Evolutionary conservation across 2,113 vertebrate genomes (phyloP).

Genomic region (Naja naja): DNA sequence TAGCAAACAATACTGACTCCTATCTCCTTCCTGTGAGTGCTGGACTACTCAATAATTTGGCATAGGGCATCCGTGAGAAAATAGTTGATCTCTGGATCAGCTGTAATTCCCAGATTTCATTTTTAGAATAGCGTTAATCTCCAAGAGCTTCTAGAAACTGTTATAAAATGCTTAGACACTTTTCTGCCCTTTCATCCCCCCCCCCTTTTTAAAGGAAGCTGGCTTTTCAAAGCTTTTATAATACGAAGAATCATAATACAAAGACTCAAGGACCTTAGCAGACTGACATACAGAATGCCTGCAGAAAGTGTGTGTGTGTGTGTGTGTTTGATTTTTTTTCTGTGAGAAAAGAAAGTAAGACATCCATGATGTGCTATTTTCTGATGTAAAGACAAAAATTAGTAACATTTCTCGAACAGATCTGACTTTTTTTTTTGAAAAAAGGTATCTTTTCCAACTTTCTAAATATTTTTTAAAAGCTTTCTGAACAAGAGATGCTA

Average conservation of each 20-base stretch:
- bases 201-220: neutral
- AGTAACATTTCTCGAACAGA: neutral
- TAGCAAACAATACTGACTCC: neutral
- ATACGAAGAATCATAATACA: neutral
- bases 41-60: neutral
- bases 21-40: neutral
- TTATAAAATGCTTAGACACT: neutral
- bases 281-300: neutral
- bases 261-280: neutral
- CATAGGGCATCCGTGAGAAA: neutral
- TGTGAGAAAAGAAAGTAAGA: neutral
- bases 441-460: neutral
- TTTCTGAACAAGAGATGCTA: neutral
- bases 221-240: neutral
- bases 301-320: neutral
- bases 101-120: neutral
- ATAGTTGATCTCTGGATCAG: neutral
- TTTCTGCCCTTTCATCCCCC: neutral
- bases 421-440: neutral
- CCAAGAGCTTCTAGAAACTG: neutral
- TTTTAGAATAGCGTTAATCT: neutral
- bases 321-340: neutral
- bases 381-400: neutral
- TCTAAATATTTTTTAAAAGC: neutral
- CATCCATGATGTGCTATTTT: neutral